phyloP scores from a whole-genome alignment of 92 coral and sea anemone species.

The Nematostella vectensis region DNA sequence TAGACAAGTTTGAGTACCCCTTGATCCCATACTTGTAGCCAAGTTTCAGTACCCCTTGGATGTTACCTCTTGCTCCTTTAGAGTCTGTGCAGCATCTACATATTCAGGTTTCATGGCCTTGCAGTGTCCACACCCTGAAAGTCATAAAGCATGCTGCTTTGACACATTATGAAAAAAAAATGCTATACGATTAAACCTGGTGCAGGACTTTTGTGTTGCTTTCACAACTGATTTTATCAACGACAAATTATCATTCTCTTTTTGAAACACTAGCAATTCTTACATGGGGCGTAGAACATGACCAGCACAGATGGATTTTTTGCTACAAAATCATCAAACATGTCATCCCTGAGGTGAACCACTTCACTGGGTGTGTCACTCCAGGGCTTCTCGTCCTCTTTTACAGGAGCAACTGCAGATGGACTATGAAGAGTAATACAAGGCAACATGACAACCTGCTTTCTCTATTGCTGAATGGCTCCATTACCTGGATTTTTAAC shows the following conservation, averaged over 20 bases:
- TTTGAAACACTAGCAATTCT: too few relatives aligned
- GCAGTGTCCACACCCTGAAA: conserved; percentile 95
- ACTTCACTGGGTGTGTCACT: conserved; percentile 93
- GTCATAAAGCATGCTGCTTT: too few relatives aligned
- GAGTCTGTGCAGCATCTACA: conserved; percentile 76
- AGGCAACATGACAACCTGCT: neutral
- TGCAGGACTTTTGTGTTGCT: too few relatives aligned
- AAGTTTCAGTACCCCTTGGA: too few relatives aligned
- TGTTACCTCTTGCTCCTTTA: conserved; percentile 85
- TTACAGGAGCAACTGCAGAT: conserved; percentile 49
- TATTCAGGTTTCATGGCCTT: conserved; percentile 96
- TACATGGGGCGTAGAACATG: conserved; percentile 99
- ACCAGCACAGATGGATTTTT: conserved; percentile 88
- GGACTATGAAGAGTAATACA: conserved; percentile 41
- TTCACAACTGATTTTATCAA: neutral
- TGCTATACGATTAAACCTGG: too few relatives aligned
- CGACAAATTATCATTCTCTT: neutral
- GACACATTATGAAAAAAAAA: too few relatives aligned
- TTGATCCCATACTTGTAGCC: too few relatives aligned
- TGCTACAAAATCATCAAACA: conserved; percentile 75
- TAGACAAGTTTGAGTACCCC: too few relatives aligned
- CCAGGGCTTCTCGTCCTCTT: conserved; percentile 85
- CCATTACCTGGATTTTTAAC: neutral
- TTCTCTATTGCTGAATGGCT: neutral
- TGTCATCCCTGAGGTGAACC: conserved; percentile 78